These are phyloP conservation scores for Thymelicus lineola DNA, from an alignment of 2,888 invertebrate species.

Conservation along the genomic window DNA sequence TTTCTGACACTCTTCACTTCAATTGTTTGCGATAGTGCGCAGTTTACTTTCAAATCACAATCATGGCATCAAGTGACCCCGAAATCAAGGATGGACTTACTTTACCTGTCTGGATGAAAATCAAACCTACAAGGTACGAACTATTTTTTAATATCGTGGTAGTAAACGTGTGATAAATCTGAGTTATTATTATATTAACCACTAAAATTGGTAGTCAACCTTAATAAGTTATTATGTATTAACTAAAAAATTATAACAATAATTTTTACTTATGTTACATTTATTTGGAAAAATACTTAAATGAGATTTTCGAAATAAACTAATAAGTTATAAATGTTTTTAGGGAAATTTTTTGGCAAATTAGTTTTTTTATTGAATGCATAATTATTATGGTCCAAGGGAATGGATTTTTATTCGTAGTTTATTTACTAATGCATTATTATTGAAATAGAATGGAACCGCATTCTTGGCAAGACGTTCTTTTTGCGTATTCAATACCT, in stretches of 20 bases:
- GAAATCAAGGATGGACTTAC: conserved; percentile 87
- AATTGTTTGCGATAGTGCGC: conserved; percentile 16
- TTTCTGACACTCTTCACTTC: conserved; percentile 17
- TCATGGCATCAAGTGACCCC: conserved; percentile 83
- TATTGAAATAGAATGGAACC: conserved; percentile 34
- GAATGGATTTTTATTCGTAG: background rate
- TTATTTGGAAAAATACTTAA: no score
- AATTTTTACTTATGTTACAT: no score
- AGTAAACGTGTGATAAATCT: no score
- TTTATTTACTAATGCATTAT: conserved; percentile 8
- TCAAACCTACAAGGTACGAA: conserved; percentile 84
- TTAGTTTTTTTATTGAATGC: no score
- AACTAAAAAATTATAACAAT: no score
- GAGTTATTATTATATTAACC: no score
- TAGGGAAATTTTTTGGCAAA: no score
- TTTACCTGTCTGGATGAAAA: conserved; percentile 91
- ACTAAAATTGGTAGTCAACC: no score
- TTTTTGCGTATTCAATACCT: conserved; percentile 18
- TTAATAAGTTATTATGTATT: no score
- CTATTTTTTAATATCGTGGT: background rate
- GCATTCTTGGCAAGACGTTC: conserved; percentile 25
- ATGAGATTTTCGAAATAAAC: no score
- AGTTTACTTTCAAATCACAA: conserved; percentile 33
- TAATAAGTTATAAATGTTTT: no score
- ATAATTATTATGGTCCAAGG: no score